Evolutionary conservation across 2,797 vertebrate genomes (phyloP), one percentile per base, ranked within the genome.

Genomic region (Macroramphosus scolopax): DNA sequence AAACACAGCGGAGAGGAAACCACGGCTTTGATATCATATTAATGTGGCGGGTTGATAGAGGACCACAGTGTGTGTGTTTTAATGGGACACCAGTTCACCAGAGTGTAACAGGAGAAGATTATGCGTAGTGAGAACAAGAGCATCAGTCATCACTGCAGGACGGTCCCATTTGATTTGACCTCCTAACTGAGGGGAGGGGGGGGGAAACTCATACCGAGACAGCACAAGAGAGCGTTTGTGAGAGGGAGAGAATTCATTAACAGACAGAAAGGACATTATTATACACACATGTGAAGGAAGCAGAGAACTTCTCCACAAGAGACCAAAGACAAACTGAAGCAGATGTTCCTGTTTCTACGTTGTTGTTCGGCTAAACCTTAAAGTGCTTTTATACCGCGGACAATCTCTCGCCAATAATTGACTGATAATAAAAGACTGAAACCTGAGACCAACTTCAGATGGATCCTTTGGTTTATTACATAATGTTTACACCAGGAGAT

Each of bases 161-260:
- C 11, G 49, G 34, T 17, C 0, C 42, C 37, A 67, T 14, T 3
- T 14, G 29, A 46, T 50, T 66, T 46, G 0, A 36, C 51, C 59
- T 66, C 40, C 45, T 53, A 52, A 15, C 33, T 14, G 28, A 18
- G 34, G 48, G 48, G 44, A 63, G 34, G 39, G 42, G 22, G n/a
- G 6, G 43, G n/a, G n/a, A n/a, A n/a, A n/a, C 25, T 48, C 41
- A 11, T 17, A 29, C 55, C 38, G 26, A 49, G 35, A 22, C 13
- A 0, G 5, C 48, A 32, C 26, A 17, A 32, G 26, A 46, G 55
- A 38, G 34, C 30, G 12, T 37, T 8, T 33, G 35, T 76, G 58
- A 85, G 76, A 72, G n/a, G n/a, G 68, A 51, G 13, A 2, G 40
- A 51, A 62, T 84, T 84, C 67, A 78, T 71, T 13, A 31, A 1